A percentile compares a stretch with the other conserved stretches of the same genome.
These are phyloP conservation scores for Gobiocypris rarus DNA, from an alignment of 2,113 vertebrate genomes.

Conservation along the genomic window DNA sequence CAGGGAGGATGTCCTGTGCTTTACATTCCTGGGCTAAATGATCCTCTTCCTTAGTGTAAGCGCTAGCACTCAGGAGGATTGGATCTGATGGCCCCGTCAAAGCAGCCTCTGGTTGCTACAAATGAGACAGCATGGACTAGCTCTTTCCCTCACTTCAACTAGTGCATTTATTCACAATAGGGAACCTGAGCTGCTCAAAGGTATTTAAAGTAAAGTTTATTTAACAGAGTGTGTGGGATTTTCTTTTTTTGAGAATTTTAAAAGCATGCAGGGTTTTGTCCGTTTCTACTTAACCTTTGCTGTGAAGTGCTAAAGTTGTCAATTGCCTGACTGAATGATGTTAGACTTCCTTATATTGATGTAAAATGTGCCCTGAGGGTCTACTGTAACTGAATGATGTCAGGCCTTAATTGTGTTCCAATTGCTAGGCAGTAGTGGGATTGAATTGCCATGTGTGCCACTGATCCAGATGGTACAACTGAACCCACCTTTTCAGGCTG, in stretches of 20 bases:
- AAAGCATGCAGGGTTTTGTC: background rate
- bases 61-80: slow-evolving; percentile 61
- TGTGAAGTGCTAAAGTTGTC: slow-evolving; percentile 1
- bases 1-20: slow-evolving; percentile 62
- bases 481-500: slow-evolving; percentile 76
- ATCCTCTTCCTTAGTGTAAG: slow-evolving; percentile 60
- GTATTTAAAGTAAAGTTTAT: background rate
- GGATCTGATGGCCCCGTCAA: slow-evolving; percentile 69
- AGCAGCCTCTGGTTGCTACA: slow-evolving; percentile 48
- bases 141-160: slow-evolving; percentile 46
- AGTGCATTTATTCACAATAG: slow-evolving; percentile 12
- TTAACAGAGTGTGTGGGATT: background rate
- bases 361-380: slow-evolving; percentile 20
- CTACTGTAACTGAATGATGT: slow-evolving; percentile 35
- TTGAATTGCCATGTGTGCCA: slow-evolving; percentile 52
- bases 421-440: slow-evolving; percentile 38
- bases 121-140: slow-evolving; percentile 45
- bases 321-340: slow-evolving; percentile 15
- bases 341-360: slow-evolving; percentile 23
- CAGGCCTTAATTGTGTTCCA: slow-evolving; percentile 45
- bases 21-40: slow-evolving; percentile 67
- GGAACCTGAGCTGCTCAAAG: background rate
- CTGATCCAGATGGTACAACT: slow-evolving; percentile 59
- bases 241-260: background rate
- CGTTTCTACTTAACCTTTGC: background rate